Evolutionary conservation across 37 sponge, comb jelly and placozoan species (phyloP).

Genomic region (Amphimedon queenslandica): DNA sequence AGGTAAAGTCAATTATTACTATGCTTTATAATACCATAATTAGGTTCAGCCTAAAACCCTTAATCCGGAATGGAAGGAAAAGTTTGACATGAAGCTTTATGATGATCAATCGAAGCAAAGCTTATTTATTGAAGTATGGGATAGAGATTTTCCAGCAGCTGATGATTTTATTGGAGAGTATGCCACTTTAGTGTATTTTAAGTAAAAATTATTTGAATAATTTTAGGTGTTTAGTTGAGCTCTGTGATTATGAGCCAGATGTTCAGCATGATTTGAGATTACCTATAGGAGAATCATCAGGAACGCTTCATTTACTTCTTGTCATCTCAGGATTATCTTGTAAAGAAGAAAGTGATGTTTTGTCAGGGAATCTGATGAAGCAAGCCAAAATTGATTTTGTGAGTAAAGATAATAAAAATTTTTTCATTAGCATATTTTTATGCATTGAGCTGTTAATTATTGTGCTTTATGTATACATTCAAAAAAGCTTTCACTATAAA

Average conservation of each 20-base stretch:
- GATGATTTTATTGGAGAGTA: conserved; percentile 94
- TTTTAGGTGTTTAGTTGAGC: conserved; percentile 62
- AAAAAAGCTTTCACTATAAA: no score
- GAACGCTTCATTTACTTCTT: conserved; percentile 48
- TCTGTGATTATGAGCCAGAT: conserved; percentile 22
- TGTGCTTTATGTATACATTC: no score
- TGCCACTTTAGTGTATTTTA: conserved; percentile 4
- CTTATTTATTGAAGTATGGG: conserved; percentile 83
- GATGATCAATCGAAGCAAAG: conserved; percentile 53
- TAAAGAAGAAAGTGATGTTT: neutral
- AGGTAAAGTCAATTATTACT: conserved; percentile 30
- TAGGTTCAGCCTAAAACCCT: conserved; percentile 56
- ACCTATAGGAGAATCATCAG: conserved; percentile 27
- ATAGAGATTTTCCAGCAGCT: conserved; percentile 62
- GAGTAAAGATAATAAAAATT: conserved; percentile 10
- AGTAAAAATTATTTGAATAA: no score
- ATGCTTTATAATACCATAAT: neutral
- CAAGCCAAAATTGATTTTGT: conserved; percentile 42
- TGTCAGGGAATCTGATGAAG: neutral
- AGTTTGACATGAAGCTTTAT: conserved; percentile 79
- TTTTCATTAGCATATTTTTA: no score
- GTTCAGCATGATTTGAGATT: conserved; percentile 48
- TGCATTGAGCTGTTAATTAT: no score
- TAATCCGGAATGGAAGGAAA: conserved; percentile 89
- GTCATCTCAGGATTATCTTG: conserved; percentile 42